phyloP scores from a whole-genome alignment of 2,888 invertebrate genomes.

The Gymnosoma rotundatum region DNA sequence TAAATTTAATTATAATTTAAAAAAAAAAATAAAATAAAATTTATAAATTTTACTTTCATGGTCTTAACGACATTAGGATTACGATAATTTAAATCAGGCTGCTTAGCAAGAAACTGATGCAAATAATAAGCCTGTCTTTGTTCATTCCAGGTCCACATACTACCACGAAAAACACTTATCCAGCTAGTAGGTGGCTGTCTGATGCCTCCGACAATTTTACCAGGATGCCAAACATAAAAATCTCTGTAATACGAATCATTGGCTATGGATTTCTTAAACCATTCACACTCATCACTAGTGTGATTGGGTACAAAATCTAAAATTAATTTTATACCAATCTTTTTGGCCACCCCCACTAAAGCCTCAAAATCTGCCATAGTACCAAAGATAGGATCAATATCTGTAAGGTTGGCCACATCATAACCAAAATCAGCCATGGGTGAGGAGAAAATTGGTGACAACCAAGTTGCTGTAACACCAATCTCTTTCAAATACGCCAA shows the following conservation, averaged over 20 bases:
- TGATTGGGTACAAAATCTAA: conserved; percentile 84
- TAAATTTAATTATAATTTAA: neutral
- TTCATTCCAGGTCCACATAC: conserved; percentile 86
- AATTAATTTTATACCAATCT: conserved; percentile 82
- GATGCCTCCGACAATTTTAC: conserved; percentile 78
- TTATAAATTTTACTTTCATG: conserved; percentile 83
- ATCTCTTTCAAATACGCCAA: conserved; percentile 86
- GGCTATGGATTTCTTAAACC: conserved; percentile 89
- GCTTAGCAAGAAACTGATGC: conserved; percentile 85
- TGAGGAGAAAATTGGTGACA: conserved; percentile 89
- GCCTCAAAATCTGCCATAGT: conserved; percentile 87
- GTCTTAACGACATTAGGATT: conserved; percentile 82
- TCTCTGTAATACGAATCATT: conserved; percentile 86
- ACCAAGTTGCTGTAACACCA: conserved; percentile 87
- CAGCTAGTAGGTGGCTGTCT: conserved; percentile 83
- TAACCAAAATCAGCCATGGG: conserved; percentile 92
- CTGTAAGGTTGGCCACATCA: conserved; percentile 87
- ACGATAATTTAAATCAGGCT: conserved; percentile 87
- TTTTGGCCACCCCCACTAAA: conserved; percentile 84
- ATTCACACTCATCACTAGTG: conserved; percentile 89
- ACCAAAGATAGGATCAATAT: conserved; percentile 88
- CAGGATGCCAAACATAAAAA: conserved; percentile 88
- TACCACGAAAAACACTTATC: conserved; percentile 83
- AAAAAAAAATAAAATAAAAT: neutral
- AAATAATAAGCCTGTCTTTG: conserved; percentile 85